Conservation (phyloP, 2,888 invertebrate species). For the Drosophila paucipuncta region DNA sequence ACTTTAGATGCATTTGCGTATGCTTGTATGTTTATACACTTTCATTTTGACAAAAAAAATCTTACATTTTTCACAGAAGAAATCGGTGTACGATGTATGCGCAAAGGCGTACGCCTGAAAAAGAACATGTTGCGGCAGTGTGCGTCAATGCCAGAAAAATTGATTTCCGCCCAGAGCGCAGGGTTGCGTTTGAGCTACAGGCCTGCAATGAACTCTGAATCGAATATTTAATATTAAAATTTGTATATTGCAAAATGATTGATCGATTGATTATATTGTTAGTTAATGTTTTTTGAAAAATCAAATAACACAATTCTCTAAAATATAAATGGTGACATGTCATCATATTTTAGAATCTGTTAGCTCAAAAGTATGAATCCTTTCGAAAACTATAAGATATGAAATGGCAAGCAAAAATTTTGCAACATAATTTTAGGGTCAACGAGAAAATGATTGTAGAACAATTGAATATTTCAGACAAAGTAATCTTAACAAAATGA, state of each 20-base stretch:
- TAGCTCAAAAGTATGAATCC: neutral
- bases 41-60: conserved; percentile 57
- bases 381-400: neutral
- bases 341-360: neutral
- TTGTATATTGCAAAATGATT: neutral
- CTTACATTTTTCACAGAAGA: conserved; percentile 84
- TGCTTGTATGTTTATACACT: conserved; percentile 40
- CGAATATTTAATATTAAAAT: conserved; percentile 21
- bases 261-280: neutral
- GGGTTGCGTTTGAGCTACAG: conserved; percentile 54
- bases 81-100: conserved; percentile 83
- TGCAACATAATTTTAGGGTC: neutral
- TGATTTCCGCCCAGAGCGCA: conserved; percentile 56
- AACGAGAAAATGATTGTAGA: neutral
- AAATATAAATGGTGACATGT: neutral
- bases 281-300: neutral
- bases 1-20: conserved; percentile 23
- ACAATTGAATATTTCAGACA: neutral
- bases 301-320: neutral
- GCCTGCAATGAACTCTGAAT: conserved; percentile 37
- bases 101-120: conserved; percentile 85
- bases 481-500: neutral
- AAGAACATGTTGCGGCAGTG: conserved; percentile 84
- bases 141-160: conserved; percentile 57
- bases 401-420: neutral